These are phyloP conservation scores for Cryptoblepharus egeriae DNA, from an alignment of 2,797 vertebrate species.

Conservation along the genomic window DNA sequence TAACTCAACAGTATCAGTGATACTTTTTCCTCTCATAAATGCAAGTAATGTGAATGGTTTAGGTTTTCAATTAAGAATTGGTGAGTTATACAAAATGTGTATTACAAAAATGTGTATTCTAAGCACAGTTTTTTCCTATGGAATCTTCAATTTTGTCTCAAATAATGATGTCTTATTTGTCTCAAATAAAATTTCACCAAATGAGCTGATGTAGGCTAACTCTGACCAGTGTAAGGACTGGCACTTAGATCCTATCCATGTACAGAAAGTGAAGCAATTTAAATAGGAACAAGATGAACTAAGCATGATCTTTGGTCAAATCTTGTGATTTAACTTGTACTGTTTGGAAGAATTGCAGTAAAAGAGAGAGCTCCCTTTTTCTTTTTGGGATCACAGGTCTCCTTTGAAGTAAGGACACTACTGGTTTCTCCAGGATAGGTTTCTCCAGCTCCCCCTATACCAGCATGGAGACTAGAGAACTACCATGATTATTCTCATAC, in stretches of 20 bases:
- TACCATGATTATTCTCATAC: too few relatives aligned
- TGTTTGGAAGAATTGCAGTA: neutral
- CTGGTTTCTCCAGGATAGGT: too few relatives aligned
- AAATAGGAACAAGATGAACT: too few relatives aligned
- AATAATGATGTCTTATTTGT: neutral
- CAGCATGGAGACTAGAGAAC: too few relatives aligned
- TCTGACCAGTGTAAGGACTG: neutral
- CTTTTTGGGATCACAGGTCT: neutral
- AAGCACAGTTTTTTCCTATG: neutral
- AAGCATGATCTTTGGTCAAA: neutral
- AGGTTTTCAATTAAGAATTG: conserved; percentile 1
- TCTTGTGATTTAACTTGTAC: neutral
- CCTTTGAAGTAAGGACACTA: neutral
- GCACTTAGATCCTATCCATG: neutral
- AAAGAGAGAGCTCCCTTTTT: neutral
- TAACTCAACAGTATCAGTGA: neutral
- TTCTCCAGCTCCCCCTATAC: too few relatives aligned
- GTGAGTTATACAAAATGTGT: neutral
- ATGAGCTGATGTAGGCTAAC: neutral
- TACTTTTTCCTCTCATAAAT: neutral
- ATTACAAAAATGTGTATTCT: neutral
- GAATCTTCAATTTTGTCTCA: neutral
- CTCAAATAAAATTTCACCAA: neutral
- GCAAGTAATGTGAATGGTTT: neutral
- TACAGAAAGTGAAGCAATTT: neutral